Evolutionary conservation across 2,888 invertebrate genomes (phyloP), one percentile per base, ranked within the genome.

Genomic region (Tenthredo notha): DNA sequence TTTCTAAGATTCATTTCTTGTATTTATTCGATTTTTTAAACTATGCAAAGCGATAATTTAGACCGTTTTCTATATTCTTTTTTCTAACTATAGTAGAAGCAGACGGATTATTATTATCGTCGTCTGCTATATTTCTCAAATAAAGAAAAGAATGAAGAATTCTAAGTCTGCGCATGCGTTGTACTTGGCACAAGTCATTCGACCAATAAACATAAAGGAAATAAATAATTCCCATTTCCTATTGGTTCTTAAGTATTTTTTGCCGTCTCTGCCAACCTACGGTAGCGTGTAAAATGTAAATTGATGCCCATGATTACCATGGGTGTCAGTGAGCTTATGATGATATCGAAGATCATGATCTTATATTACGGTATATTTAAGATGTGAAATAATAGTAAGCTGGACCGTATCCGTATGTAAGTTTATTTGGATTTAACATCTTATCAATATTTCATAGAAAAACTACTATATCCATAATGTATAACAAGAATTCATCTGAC

Each of bases 1-100:
- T 74, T 80, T 21, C 43, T 88, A 6, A 87, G 33, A 85, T 84
- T 87, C 87, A 88, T 90, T 21, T 21, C 15, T 29, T n/a, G 21
- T 21, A 21, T 43, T 9, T 40, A 0, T 18, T 40, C 2, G 1
- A 4, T 21, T 10, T 25, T 43, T 47, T 15, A 25, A 21, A 21
- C 6, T 21, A 1, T 12, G 6, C 21, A 21, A 21, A n/a, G 25
- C 2, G 9, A 9, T 25, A 29, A 75, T 25, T 12, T 25, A 0
- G 25, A 7, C 15, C 75, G 47, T 43, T 75, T 21, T 18, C 21
- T 40, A 47, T n/a, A 12, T 43, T 47, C 2, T 12, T 50, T 40
- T 15, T 25, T 0, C 7, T 9, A 18, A 15, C 4, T 33, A 15
- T 47, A 29, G 21, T 47, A 29, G 21, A 15, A 4, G 25, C 47